Conservation (phyloP, 53 echinoderm and acorn worm species). For the Luidia sarsii region DNA sequence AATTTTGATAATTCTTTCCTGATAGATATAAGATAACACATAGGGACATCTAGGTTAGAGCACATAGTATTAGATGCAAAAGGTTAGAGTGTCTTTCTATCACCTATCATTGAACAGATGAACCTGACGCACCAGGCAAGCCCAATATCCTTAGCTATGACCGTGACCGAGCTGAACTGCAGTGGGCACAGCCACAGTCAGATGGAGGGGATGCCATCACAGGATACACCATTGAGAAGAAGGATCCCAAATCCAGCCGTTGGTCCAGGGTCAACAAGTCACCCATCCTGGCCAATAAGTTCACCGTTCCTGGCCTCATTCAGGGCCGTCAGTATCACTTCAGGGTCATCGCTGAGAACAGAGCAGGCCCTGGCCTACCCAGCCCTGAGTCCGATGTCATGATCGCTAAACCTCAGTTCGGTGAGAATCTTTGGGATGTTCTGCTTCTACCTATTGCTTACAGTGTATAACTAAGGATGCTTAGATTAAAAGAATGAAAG, state of each 20-base stretch:
- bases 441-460: too few relatives aligned
- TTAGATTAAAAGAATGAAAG: too few relatives aligned
- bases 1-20: too few relatives aligned
- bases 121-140: constrained; percentile 82
- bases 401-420: constrained; percentile 93
- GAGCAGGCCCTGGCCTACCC: constrained; percentile 79
- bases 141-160: constrained; percentile 92
- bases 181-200: constrained; percentile 72
- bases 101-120: constrained; percentile 54
- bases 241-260: constrained; percentile 75
- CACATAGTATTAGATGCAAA: too few relatives aligned
- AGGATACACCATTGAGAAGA: constrained; percentile 88
- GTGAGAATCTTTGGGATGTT: too few relatives aligned
- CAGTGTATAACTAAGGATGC: too few relatives aligned
- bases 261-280: constrained; percentile 85
- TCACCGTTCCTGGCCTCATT: constrained; percentile 68
- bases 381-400: constrained; percentile 80
- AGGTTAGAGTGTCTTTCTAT: neutral
- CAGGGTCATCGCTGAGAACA: constrained; percentile 90
- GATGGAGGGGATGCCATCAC: constrained; percentile 92
- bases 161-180: constrained; percentile 75
- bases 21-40: too few relatives aligned
- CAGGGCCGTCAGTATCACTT: constrained; percentile 89
- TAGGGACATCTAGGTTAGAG: too few relatives aligned
- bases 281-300: constrained; percentile 66